Base-by-base conservation (phyloP, 2,113 vertebrate species). In the Hippocampus mohnikei region DNA sequence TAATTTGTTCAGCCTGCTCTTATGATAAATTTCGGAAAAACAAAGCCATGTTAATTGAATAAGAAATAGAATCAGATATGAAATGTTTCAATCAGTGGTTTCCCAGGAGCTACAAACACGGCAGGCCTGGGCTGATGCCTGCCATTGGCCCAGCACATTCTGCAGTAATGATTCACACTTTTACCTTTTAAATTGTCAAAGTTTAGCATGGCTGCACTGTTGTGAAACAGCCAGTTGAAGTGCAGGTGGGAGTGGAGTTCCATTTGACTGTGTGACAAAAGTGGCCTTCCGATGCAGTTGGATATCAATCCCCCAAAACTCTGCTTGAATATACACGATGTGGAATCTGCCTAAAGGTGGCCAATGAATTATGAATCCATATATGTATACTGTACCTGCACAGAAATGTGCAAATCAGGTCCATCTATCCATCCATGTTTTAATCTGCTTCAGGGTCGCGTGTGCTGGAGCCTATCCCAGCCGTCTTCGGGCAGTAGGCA, bases 1-100 rank as follows among this genome's bases (percentile, higher is more conserved):
- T 77, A 67, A 70, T 79, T 77, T 81, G 64, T 46, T 67, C 1
- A 18, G 75, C 68, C 77, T 73, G 63, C 66, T 80, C 61, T 68
- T 78, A 53, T 65, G 61, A 77, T 62, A 44, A 55, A 50, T 62
- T 72, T 62, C 62, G 65, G 11, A 70, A 23, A 80, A 81, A 80
- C 68, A 77, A 60, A 23, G 58, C 73, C 58, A 73, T 18, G 66
- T 37, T 74, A 29, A 1, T 37, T 64, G 27, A 69, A 77, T 63
- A 65, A 69, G 44, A 71, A 74, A 69, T 63, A 66, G 69, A 74
- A 72, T 68, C 68, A 74, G 53, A 59, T 33, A 44, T 62, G 23
- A 23, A 21, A 42, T n/a, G 5, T 21, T 63, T 71, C 58, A 68
- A 68, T 37, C 21, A 61, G 29, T 33, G 61, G 21, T 66, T 69